phyloP scores from a whole-genome alignment of 2,797 vertebrate genomes.

The Ceryle rudis region DNA sequence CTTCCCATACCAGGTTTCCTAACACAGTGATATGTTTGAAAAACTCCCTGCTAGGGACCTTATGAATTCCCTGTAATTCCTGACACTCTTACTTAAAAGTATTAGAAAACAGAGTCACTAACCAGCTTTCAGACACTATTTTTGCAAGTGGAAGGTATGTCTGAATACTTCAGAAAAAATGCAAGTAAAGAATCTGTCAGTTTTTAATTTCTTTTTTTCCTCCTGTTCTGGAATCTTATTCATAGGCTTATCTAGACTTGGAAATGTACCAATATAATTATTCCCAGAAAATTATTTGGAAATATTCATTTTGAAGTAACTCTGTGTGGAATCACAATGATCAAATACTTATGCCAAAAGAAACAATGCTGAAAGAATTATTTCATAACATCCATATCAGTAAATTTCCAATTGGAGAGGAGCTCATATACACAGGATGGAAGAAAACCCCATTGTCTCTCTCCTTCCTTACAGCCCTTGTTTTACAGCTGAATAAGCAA shows the following conservation, averaged over 20 bases:
- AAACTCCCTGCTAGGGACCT: background rate
- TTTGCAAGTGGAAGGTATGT: slow-evolving; percentile 4
- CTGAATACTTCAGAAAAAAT: background rate
- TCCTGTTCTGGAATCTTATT: background rate
- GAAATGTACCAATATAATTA: slow-evolving; percentile 16
- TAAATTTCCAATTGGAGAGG: slow-evolving; percentile 4
- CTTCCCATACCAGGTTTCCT: background rate
- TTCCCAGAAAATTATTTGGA: slow-evolving; percentile 28
- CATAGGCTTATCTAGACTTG: slow-evolving; percentile 18
- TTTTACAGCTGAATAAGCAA: slow-evolving; percentile 55
- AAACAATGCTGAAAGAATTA: slow-evolving; percentile 17
- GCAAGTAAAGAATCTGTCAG: background rate
- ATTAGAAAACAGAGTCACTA: background rate
- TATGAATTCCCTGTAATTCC: background rate
- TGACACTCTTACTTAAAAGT: background rate
- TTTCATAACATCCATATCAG: slow-evolving; percentile 31
- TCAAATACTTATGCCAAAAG: slow-evolving; percentile 1
- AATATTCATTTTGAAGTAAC: background rate
- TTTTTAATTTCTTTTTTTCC: background rate
- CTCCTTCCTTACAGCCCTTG: slow-evolving; percentile 37
- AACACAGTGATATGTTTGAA: background rate
- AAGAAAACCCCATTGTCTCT: slow-evolving; percentile 44
- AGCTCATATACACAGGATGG: slow-evolving; percentile 27
- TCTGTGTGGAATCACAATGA: background rate
- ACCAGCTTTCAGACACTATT: background rate